Evolutionary conservation across 2,888 invertebrate genomes (phyloP), one percentile per base, ranked within the genome.

Genomic region (Xiphydria camelus): DNA sequence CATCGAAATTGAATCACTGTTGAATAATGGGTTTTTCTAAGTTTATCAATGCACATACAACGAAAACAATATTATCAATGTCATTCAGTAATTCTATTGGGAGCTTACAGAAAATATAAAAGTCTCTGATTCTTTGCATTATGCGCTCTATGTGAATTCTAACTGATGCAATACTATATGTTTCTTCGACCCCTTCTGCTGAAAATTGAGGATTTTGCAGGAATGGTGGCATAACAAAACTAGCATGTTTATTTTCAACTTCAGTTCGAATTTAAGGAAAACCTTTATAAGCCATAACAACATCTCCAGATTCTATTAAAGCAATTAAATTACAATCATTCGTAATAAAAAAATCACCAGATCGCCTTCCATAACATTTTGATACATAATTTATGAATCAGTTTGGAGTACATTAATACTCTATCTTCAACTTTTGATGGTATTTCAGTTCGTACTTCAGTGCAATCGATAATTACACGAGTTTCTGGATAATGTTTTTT

Each of bases 381-480:
- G 57, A 59, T 14, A 55, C 19, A 32, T 52, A 55, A 18, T 45
- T 51, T 5, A 60, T 49, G 26, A 57, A 52, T 19, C 53, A 54
- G 45, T 23, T 55, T n/a, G 55, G 55, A 59, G 33, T 58, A 53
- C 45, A 55, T 43, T 25, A 43, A 51, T 31, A 57, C 45, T 43
- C 41, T 25, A 7, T 54, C 34, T 38, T 58, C 47, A 25, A 47
- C 31, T 32, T 19, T 29, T 14, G 49, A 41, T 20, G 61, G 52
- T 25, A 39, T 31, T 45, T 59, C 51, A 10, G 49, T 53, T 40
- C 54, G 42, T 1, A 57, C 26, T 49, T 59, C 54, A 15, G 55
- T 57, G 25, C 59, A 58, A 21, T 61, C 57, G 6, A 59, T 52
- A 15, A 59, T 52, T n/a, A 58, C 55, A 36, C 57, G 43, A 18